Evolutionary conservation across 1,140 invertebrate species (phyloP).

Genomic region (Hyphantria cunea): DNA sequence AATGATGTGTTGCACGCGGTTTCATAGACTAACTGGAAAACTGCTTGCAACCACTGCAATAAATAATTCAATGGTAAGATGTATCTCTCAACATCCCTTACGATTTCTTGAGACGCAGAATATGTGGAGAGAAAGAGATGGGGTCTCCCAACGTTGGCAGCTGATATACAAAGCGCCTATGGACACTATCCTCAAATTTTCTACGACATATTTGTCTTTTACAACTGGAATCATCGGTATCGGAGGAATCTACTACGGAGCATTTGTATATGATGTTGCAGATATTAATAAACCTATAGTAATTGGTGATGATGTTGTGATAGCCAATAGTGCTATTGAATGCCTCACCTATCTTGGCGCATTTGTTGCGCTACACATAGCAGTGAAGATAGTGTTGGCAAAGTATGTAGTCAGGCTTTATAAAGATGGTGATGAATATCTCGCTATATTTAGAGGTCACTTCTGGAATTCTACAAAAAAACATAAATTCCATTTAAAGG

Average conservation of each 20-base stretch:
- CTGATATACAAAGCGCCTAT: constrained; percentile 75
- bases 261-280: constrained; percentile 50
- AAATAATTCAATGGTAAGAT: constrained; percentile 39
- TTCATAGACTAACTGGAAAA: constrained; percentile 36
- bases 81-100: constrained; percentile 53
- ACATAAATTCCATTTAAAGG: constrained; percentile 64
- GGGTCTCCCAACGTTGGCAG: constrained; percentile 57
- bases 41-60: constrained; percentile 27
- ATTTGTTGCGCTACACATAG: constrained; percentile 60
- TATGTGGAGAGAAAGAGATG: constrained; percentile 58
- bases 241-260: constrained; percentile 54
- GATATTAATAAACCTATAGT: constrained; percentile 58
- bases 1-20: constrained; percentile 54
- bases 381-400: constrained; percentile 59
- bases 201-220: constrained; percentile 57
- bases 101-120: constrained; percentile 65
- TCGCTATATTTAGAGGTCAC: constrained; percentile 67
- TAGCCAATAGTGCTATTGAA: constrained; percentile 63
- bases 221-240: constrained; percentile 49
- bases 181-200: constrained; percentile 56
- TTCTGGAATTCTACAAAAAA: constrained; percentile 58
- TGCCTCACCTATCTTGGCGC: constrained; percentile 59
- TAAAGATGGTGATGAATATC: constrained; percentile 66
- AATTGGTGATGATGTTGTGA: constrained; percentile 58
- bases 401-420: constrained; percentile 71